Percentiles rank a stretch among this genome's conserved stretches.
These are phyloP conservation scores for Poeciliopsis turneri DNA, from an alignment of 2,797 vertebrate genomes.

Conservation along the genomic window DNA sequence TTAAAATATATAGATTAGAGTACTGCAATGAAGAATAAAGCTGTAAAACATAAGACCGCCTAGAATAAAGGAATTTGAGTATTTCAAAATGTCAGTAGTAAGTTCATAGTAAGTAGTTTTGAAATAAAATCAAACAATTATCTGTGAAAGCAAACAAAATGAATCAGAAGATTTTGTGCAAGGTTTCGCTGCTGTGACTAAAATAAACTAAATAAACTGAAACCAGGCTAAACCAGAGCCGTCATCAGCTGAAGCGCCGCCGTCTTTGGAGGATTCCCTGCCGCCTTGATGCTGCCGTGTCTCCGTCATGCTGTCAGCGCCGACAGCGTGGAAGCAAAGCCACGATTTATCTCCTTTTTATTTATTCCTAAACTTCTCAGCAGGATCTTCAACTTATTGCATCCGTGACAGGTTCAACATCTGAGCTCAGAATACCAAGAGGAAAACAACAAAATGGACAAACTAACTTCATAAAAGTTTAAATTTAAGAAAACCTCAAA, in stretches of 20 bases:
- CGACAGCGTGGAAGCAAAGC: neutral
- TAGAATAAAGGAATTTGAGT: neutral
- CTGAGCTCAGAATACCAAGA: neutral
- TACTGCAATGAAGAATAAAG: neutral
- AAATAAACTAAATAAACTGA: neutral
- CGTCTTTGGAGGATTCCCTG: neutral
- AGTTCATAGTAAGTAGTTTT: neutral
- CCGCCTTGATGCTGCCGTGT: neutral
- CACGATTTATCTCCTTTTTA: neutral
- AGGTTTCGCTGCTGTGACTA: neutral
- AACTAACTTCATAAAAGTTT: neutral
- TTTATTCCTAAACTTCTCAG: neutral
- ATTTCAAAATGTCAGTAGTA: neutral
- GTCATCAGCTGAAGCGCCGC: neutral
- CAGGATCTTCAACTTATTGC: neutral
- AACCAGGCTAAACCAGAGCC: neutral
- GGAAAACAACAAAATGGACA: neutral
- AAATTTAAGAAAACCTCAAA: neutral
- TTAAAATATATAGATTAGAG: neutral
- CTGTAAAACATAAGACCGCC: neutral
- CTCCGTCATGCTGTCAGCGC: neutral
- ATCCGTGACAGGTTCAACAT: neutral
- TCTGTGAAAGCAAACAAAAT: neutral
- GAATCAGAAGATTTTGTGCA: neutral
- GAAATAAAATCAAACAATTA: neutral